A percentile compares a stretch with the other conserved stretches of the same genome.
These are phyloP conservation scores for Campoletis raptor DNA, from an alignment of 2,888 invertebrate genomes.

Conservation along the genomic window DNA sequence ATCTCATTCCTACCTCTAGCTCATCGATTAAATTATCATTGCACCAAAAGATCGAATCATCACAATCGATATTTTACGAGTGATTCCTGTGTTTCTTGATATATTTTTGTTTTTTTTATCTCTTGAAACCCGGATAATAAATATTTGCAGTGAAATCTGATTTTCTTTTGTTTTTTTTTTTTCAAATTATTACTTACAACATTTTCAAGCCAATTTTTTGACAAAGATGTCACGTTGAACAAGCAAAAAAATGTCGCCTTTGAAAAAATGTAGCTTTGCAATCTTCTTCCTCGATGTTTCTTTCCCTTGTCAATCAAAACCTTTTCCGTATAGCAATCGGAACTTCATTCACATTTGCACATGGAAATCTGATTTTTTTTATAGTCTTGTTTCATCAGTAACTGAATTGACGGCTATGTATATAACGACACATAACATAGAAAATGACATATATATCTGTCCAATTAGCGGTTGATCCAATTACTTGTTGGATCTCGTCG, in stretches of 20 bases:
- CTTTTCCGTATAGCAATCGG: constrained; percentile 29
- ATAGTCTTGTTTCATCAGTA: background rate
- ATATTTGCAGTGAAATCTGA: background rate
- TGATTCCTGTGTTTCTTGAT: background rate
- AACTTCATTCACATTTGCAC: constrained; percentile 38
- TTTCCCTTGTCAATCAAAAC: constrained; percentile 23
- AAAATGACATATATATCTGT: constrained; percentile 36
- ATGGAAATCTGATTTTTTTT: constrained; percentile 17
- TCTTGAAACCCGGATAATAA: background rate
- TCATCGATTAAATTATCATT: background rate
- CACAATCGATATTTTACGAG: background rate
- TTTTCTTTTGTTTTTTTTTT: constrained; percentile 4
- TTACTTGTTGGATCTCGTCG: constrained; percentile 38
- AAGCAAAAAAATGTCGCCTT: background rate
- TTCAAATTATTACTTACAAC: background rate
- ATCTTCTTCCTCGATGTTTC: constrained; percentile 1
- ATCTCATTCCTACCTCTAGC: background rate
- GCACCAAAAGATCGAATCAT: background rate
- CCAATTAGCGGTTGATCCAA: constrained; percentile 47
- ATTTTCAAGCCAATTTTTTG: background rate
- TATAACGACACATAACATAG: background rate
- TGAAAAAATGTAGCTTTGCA: background rate
- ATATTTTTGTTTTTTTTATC: background rate
- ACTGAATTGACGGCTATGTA: constrained; percentile 28
- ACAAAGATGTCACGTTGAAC: background rate